Conservation (phyloP, 1,140 invertebrate genomes). For the Drosophila gunungcola region DNA sequence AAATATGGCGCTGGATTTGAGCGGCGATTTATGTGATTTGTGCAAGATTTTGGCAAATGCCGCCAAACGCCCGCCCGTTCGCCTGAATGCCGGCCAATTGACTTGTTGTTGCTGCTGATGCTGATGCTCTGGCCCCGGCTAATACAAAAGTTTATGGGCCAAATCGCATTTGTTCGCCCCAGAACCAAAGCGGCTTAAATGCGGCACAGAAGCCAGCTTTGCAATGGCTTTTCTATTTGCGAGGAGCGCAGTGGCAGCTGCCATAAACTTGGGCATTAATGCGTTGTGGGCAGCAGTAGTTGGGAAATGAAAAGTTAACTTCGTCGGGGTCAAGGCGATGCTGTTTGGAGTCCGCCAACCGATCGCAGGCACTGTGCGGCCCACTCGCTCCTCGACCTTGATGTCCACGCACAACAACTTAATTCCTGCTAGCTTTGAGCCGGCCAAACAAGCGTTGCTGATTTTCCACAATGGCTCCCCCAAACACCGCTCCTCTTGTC, state of each 20-base stretch:
- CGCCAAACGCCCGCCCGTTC: constrained; percentile 9
- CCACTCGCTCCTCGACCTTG: constrained; percentile 54
- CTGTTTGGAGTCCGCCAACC: not conserved
- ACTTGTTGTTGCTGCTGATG: constrained; percentile 51
- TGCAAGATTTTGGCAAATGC: constrained; percentile 76
- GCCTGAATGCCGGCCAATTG: constrained; percentile 48
- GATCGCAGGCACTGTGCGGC: constrained; percentile 9
- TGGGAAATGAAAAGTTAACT: constrained; percentile 40
- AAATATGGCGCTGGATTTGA: constrained; percentile 71
- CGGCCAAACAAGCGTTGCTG: constrained; percentile 73
- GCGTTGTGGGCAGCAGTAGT: constrained; percentile 44
- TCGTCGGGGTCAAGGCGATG: constrained; percentile 60
- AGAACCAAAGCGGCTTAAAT: constrained; percentile 78
- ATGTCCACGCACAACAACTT: constrained; percentile 72
- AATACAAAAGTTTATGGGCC: constrained; percentile 77
- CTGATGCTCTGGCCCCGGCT: constrained; percentile 21
- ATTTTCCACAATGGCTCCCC: constrained; percentile 65
- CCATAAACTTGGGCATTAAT: constrained; percentile 72
- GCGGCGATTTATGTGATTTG: constrained; percentile 80
- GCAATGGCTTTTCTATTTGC: constrained; percentile 64
- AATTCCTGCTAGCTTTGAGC: constrained; percentile 41
- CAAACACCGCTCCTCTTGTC: constrained; percentile 1
- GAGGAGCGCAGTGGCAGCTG: constrained; percentile 50
- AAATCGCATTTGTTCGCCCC: constrained; percentile 73
- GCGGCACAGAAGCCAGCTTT: constrained; percentile 41